Evolutionary conservation across 2,888 invertebrate genomes (phyloP), one percentile per base, ranked within the genome.

Genomic region (Ormyrus rosae): DNA sequence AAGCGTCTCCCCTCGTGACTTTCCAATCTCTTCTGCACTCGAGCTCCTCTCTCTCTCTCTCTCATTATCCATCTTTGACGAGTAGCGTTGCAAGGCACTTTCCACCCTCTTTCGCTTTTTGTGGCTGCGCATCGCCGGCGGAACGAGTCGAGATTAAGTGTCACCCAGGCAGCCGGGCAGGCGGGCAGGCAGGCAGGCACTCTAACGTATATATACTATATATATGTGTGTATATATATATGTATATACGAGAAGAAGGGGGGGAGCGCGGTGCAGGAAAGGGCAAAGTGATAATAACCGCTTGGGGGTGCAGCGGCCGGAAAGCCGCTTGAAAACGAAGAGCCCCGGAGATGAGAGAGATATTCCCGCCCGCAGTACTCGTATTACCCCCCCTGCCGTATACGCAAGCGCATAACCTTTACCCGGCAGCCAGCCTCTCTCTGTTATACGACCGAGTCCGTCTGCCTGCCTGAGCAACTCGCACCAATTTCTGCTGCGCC

Each of bases 31-130:
- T 46, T 34, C 34, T 51, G 11, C 58, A 58, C 50, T 50, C 19
- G 9, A 64, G 51, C 13, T 6, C 10, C 70, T 91, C 91, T 81
- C 91, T 91, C 91, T 70, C 81, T 86, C 91, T 91, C 89, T 92
- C 91, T 86, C 91, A 85, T 83, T 87, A 84, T 65, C 92, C 88
- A 70, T 72, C 60, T 78, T 71, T 78, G 65, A 78, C 50, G 64
- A 78, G 34, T 34, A 34, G 46, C 48, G 70, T 70, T 64, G 69
- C 76, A 56, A 79, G 48, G 68, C 79, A 79, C 82, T 58, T 61
- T 80, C 76, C 68, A 67, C 65, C 74, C 80, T 67, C 69, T 61
- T 34, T 34, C 68, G 56, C 73, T 75, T 77, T 48, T 64, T 50
- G 11, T 56, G n/a, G 11, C 46, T 56, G 58, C 65, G 67, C 74